Percentiles rank a stretch among this genome's conserved stretches.
phyloP scores from a whole-genome alignment of 2,888 invertebrate genomes.

The Leistus spinibarbis region DNA sequence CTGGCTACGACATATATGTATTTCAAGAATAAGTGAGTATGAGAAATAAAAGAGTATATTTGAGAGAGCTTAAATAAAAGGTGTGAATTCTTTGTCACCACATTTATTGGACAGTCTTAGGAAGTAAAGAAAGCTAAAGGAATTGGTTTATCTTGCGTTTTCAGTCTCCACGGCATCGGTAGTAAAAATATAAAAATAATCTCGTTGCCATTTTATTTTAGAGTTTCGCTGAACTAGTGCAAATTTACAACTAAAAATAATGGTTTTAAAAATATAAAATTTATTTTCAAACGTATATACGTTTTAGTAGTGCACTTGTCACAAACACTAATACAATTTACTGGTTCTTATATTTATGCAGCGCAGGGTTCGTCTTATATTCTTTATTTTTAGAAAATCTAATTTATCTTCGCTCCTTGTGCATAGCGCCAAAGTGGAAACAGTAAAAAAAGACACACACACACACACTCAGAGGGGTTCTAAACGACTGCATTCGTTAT shows the following conservation, averaged over 20 bases:
- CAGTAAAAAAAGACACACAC: neutral
- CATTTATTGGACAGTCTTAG: too few species aligned
- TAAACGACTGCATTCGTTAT: neutral
- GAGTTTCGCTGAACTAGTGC: neutral
- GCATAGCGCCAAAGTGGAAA: neutral
- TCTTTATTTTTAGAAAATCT: constrained; percentile 9
- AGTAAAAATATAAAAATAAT: too few species aligned
- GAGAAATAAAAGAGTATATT: too few species aligned
- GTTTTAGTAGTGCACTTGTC: constrained; percentile 3
- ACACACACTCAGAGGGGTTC: too few species aligned
- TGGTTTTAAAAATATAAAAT: neutral
- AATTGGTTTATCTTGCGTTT: too few species aligned
- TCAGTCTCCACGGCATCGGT: too few species aligned
- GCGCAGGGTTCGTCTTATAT: neutral
- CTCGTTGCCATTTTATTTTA: too few species aligned
- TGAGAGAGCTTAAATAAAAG: too few species aligned
- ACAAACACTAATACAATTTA: constrained; percentile 7
- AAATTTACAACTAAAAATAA: neutral
- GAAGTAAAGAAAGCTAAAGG: too few species aligned
- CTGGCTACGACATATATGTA: too few species aligned
- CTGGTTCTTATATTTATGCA: neutral
- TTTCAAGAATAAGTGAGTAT: too few species aligned
- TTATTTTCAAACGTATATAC: neutral
- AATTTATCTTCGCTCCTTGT: neutral
- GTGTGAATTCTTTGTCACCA: too few species aligned